Evolutionary conservation across 1,140 invertebrate genomes (phyloP).

Genomic region (Drosophila littoralis): DNA sequence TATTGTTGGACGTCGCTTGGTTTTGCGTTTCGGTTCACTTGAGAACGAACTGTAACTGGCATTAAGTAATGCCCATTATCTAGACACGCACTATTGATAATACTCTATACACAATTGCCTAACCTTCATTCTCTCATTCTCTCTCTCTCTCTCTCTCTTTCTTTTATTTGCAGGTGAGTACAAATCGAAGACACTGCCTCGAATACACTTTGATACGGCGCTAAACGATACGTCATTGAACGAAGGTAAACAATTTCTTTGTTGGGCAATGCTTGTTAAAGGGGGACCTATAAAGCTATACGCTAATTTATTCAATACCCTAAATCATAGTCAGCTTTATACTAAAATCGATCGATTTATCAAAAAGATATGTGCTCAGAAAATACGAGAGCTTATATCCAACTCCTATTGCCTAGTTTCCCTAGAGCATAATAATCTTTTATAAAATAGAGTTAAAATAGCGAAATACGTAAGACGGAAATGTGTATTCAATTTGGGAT

Average conservation of each 20-base stretch:
- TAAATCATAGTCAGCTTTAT: too few species aligned
- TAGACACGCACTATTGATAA: slow-evolving; percentile 25
- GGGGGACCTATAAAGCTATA: too few species aligned
- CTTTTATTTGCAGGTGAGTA: slow-evolving; percentile 82
- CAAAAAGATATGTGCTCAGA: too few species aligned
- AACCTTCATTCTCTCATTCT: not conserved
- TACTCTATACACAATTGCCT: slow-evolving; percentile 2
- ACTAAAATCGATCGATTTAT: too few species aligned
- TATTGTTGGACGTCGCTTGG: not conserved
- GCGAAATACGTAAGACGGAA: too few species aligned
- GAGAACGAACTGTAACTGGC: slow-evolving; percentile 7
- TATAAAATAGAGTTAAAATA: too few species aligned
- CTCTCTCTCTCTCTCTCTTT: slow-evolving; percentile 10
- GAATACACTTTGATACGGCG: slow-evolving; percentile 83
- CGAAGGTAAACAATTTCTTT: slow-evolving; percentile 73
- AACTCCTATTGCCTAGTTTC: too few species aligned
- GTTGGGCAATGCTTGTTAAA: not conserved
- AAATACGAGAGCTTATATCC: too few species aligned
- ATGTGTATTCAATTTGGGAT: too few species aligned
- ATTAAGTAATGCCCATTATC: slow-evolving; percentile 1
- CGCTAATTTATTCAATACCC: too few species aligned
- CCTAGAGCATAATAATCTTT: too few species aligned
- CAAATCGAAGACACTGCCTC: slow-evolving; percentile 84
- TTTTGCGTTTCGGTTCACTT: not conserved
- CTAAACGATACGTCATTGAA: slow-evolving; percentile 79